phyloP scores from a whole-genome alignment of 1,140 invertebrate species.

The Cyclargus thomasi region DNA sequence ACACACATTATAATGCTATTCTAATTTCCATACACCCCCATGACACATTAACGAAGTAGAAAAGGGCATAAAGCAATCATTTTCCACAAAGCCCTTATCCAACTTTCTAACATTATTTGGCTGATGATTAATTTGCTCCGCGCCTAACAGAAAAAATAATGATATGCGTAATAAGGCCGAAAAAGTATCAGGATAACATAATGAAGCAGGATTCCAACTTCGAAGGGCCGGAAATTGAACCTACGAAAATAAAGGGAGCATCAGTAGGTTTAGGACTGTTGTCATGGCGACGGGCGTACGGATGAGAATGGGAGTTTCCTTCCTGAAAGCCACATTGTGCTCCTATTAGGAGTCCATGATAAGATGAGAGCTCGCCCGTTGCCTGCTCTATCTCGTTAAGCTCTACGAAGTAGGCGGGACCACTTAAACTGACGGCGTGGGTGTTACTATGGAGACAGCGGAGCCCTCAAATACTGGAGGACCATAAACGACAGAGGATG shows the following conservation, averaged over 20 bases:
- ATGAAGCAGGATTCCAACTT: constrained; percentile 26
- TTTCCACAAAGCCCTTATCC: background rate
- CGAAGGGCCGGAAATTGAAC: constrained; percentile 24
- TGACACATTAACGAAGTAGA: background rate
- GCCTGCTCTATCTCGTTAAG: constrained; percentile 4
- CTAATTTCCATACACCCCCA: background rate
- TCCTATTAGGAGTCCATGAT: constrained; percentile 47
- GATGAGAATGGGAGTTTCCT: constrained; percentile 35
- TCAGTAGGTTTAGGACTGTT: constrained; percentile 18
- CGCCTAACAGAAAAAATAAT: constrained; percentile 41
- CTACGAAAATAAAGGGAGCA: constrained; percentile 19
- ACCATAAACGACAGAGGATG: constrained; percentile 41
- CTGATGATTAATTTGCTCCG: background rate
- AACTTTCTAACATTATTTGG: background rate
- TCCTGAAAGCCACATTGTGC: constrained; percentile 67
- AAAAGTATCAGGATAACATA: constrained; percentile 68
- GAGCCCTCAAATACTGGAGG: constrained; percentile 49
- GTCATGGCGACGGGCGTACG: constrained; percentile 25
- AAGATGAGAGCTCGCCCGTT: background rate
- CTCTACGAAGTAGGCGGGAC: constrained; percentile 32
- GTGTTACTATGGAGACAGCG: constrained; percentile 60
- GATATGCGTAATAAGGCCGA: constrained; percentile 75
- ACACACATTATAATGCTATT: no score
- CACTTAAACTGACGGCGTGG: constrained; percentile 41
- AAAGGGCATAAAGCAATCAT: background rate